Evolutionary conservation across 2,888 invertebrate species (phyloP), one percentile per base, ranked within the genome.

Genomic region (Eupithecia subumbrata): DNA sequence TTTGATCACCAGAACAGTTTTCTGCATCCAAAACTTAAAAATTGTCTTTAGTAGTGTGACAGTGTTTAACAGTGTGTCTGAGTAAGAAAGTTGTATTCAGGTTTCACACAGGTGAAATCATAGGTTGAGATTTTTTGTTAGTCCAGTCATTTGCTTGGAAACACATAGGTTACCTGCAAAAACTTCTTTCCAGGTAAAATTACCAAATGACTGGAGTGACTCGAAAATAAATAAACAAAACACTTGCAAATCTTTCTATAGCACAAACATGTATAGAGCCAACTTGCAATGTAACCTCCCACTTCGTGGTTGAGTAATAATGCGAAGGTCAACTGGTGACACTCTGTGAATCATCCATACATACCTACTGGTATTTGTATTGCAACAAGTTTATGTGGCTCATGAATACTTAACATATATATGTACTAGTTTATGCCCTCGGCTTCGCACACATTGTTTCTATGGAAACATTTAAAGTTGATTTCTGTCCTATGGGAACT

Each of bases 231-330:
- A 22, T 48, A 48, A 8, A 48, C n/a, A 22, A 56, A 22, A 56
- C 4, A n/a, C 52, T 22, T 5, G 4, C 11, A 22, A 56, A 56
- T 56, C 3, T 22, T 56, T 0, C 9, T 56, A 22, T 22, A 56
- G 22, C 12, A 18, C n/a, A 30, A 34, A 66, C 37, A n/a, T 37
- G 37, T 34, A 22, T 40, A 12, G 9, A 40, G 18, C 40, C 40
- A 16, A 64, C 64, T n/a, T 12, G 12, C 64, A 64, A 64, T 34
- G 64, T 40, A 67, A 76, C 74, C 66, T 77, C 37, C 75, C 71
- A 75, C 73, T 70, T 72, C 64, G 73, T 70, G 71, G 64, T 76
- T 77, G 73, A 76, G 71, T 67, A 75, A 76, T 75, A 72, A 16
- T 70, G 8, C 30, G 74, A 75, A 77, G 77, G 77, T 71, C 71